Conservation (phyloP, 2,888 invertebrate species). For the Sarcophaga subvicina region DNA sequence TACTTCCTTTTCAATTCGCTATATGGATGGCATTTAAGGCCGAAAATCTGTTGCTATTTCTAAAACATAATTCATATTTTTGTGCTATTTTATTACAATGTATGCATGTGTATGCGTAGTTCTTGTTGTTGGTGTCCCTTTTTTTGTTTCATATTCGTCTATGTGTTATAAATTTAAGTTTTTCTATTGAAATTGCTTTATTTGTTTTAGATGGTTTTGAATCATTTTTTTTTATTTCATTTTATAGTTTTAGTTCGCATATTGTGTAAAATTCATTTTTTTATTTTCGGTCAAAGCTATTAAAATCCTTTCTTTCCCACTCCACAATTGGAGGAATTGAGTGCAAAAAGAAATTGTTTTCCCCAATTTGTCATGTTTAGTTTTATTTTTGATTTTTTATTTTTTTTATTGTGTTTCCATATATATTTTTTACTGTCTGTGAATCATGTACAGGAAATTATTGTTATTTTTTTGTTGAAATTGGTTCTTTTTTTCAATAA, state of each 20-base stretch:
- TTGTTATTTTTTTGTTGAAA: slow-evolving; percentile 12
- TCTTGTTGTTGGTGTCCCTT: too few species aligned
- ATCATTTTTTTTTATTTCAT: slow-evolving; percentile 7
- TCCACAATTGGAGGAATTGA: not conserved
- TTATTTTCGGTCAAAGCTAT: slow-evolving; percentile 48
- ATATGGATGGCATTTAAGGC: slow-evolving; percentile 44
- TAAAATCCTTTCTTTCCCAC: slow-evolving; percentile 36
- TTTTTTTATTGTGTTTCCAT: not conserved
- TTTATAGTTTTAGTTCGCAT: slow-evolving; percentile 23
- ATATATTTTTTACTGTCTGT: slow-evolving; percentile 30
- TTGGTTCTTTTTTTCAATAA: slow-evolving; percentile 10
- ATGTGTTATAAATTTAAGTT: not conserved
- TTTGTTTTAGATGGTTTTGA: slow-evolving; percentile 29
- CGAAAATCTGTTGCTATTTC: slow-evolving; percentile 44
- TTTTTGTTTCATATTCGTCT: not conserved
- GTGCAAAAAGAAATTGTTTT: slow-evolving; percentile 16
- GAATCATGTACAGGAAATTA: slow-evolving; percentile 58
- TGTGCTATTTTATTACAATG: too few species aligned
- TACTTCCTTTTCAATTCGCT: not conserved
- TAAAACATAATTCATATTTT: slow-evolving; percentile 41
- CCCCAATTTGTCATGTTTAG: slow-evolving; percentile 50
- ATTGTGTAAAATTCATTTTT: slow-evolving; percentile 24
- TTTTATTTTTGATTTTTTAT: slow-evolving; percentile 3
- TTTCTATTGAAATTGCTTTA: slow-evolving; percentile 30
- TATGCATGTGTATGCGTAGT: too few species aligned